A percentile compares a stretch with the other conserved stretches of the same genome.
Evolutionary conservation across 2,113 vertebrate species (phyloP).

Genomic region (Ploceus nigricollis): DNA sequence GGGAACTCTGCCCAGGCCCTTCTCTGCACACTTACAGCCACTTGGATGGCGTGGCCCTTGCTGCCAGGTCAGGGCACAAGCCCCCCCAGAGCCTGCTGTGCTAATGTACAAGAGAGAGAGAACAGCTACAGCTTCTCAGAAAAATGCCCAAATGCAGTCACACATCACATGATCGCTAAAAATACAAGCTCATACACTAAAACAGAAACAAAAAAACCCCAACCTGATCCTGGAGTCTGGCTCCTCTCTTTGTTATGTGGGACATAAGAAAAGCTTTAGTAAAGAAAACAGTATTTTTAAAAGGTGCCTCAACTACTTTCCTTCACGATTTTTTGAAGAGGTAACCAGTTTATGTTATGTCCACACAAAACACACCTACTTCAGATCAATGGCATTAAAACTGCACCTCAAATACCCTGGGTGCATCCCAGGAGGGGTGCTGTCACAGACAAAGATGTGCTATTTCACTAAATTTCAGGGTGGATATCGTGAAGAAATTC

Average conservation of each 20-base stretch:
- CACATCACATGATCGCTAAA: neutral
- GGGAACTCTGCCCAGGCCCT: neutral
- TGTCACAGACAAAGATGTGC: neutral
- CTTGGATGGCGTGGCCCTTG: accelerated
- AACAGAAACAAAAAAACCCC: neutral
- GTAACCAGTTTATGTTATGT: neutral
- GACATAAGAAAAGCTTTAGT: neutral
- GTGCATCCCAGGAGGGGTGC: neutral
- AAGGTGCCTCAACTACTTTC: neutral
- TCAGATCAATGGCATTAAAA: neutral
- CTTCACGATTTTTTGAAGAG: neutral
- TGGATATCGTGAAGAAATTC: neutral
- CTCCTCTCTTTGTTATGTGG: neutral
- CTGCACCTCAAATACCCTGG: neutral
- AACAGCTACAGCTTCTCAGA: neutral
- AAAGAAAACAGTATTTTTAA: neutral
- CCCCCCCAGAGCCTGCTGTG: neutral
- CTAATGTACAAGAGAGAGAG: neutral
- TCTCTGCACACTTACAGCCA: neutral
- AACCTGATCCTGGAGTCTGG: neutral
- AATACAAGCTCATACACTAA: neutral
- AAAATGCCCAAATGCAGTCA: neutral
- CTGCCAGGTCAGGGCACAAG: neutral
- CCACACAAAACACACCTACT: neutral
- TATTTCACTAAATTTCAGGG: neutral